Conservation (phyloP, 2,888 invertebrate genomes). For the Margaritifera margaritifera region DNA sequence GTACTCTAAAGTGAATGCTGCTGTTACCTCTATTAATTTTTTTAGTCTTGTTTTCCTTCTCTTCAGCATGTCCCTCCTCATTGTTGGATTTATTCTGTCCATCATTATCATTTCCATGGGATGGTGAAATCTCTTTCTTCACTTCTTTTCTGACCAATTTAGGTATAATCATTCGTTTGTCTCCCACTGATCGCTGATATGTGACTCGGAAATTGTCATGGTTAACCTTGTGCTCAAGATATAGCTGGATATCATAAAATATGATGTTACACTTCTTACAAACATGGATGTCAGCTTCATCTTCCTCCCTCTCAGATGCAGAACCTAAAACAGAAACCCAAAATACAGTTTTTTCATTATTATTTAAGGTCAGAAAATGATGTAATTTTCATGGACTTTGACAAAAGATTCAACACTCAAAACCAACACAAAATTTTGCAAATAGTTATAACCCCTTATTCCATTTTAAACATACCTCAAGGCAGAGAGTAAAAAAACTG, state of each 20-base stretch:
- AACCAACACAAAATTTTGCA: too few species aligned
- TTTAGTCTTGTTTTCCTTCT: constrained; percentile 31
- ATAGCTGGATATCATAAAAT: constrained; percentile 60
- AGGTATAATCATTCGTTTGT: constrained; percentile 56
- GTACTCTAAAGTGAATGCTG: too few species aligned
- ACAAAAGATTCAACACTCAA: too few species aligned
- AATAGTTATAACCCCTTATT: too few species aligned
- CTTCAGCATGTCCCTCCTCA: constrained; percentile 13
- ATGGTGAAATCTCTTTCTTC: constrained; percentile 8
- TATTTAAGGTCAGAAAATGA: too few species aligned
- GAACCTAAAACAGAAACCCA: constrained; percentile 16
- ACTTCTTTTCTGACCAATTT: constrained; percentile 44
- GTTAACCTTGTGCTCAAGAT: constrained; percentile 65
- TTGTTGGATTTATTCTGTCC: constrained; percentile 5
- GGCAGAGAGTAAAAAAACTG: too few species aligned
- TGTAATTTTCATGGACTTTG: too few species aligned
- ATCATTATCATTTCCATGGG: background rate
- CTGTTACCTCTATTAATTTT: constrained; percentile 10
- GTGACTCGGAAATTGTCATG: constrained; percentile 61
- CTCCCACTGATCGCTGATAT: constrained; percentile 51
- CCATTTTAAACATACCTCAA: too few species aligned
- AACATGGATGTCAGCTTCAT: constrained; percentile 56
- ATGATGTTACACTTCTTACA: constrained; percentile 65
- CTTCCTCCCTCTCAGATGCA: constrained; percentile 44
- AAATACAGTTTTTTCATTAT: too few species aligned